These are phyloP conservation scores for Atractosteus spatula DNA, from an alignment of 2,113 vertebrate genomes.

Conservation along the genomic window DNA sequence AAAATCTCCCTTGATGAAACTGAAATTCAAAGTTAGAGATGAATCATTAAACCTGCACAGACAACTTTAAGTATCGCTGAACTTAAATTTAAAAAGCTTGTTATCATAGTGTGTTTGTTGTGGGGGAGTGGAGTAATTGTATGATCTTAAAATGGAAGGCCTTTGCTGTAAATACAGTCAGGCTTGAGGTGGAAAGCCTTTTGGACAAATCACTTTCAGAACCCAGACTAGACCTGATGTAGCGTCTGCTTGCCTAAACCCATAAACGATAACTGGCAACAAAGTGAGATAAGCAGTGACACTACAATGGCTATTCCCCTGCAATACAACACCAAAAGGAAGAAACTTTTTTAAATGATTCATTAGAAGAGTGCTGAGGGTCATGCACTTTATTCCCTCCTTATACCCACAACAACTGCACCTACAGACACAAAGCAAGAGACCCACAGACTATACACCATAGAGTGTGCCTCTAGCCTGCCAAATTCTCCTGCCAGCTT, in stretches of 20 bases:
- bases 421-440: no score
- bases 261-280: slow-evolving; percentile 35
- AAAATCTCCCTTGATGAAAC: neutral
- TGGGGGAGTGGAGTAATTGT: neutral
- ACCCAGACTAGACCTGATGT: slow-evolving; percentile 57
- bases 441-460: no score
- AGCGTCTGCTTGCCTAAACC: slow-evolving; percentile 56
- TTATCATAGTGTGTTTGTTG: neutral
- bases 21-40: neutral
- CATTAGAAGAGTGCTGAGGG: neutral
- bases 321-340: slow-evolving; percentile 14
- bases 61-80: neutral
- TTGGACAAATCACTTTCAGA: slow-evolving; percentile 34
- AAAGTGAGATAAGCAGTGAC: slow-evolving; percentile 41
- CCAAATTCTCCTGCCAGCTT: no score
- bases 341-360: neutral
- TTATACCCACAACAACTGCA: neutral
- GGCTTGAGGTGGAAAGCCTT: slow-evolving; percentile 16
- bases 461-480: no score
- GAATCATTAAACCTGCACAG: neutral
- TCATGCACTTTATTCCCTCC: neutral
- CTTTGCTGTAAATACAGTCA: neutral
- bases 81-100: neutral
- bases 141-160: neutral
- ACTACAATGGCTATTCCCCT: slow-evolving; percentile 17